Percentiles rank a stretch among this genome's conserved stretches.
Evolutionary conservation across 2,888 invertebrate genomes (phyloP).

Genomic region (Scaptomyza flava): DNA sequence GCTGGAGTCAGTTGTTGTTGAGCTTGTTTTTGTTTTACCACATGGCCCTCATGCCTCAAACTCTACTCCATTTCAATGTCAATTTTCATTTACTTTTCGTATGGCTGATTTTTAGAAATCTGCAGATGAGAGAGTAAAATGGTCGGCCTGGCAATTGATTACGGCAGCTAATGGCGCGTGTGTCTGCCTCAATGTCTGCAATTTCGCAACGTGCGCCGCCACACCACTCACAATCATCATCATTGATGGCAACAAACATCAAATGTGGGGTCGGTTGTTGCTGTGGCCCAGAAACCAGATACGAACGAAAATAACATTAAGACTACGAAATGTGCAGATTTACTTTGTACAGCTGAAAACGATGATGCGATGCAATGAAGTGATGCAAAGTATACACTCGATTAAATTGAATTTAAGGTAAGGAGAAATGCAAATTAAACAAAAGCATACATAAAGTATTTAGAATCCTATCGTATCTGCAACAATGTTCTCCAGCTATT

Average conservation of each 20-base stretch:
- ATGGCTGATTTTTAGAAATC: conserved; percentile 42
- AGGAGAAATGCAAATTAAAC: not conserved
- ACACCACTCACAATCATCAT: conserved; percentile 13
- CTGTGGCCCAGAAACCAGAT: conserved; percentile 46
- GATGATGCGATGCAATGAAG: conserved; percentile 29
- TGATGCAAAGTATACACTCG: conserved; percentile 22
- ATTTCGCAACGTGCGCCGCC: conserved; percentile 17
- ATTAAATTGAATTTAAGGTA: conserved; percentile 1
- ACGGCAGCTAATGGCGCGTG: conserved; percentile 53
- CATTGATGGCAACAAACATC: conserved; percentile 23
- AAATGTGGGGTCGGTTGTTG: conserved; percentile 63
- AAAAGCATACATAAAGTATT: not conserved
- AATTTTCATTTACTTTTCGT: conserved; percentile 56
- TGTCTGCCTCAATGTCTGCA: conserved; percentile 58
- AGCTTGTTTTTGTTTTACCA: conserved; percentile 29
- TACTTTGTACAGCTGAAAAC: conserved; percentile 28
- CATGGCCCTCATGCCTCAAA: conserved; percentile 53
- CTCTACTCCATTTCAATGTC: conserved; percentile 68
- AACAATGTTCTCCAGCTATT: too few species aligned
- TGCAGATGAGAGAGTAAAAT: conserved; percentile 24
- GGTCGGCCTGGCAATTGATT: conserved; percentile 70
- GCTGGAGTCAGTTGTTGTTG: conserved; percentile 10
- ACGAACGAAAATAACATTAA: conserved; percentile 26
- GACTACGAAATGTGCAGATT: conserved; percentile 25
- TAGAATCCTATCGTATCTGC: not conserved